These are phyloP conservation scores for Lepus townsendii DNA, from an alignment of 2,797 vertebrate species.

Conservation along the genomic window DNA sequence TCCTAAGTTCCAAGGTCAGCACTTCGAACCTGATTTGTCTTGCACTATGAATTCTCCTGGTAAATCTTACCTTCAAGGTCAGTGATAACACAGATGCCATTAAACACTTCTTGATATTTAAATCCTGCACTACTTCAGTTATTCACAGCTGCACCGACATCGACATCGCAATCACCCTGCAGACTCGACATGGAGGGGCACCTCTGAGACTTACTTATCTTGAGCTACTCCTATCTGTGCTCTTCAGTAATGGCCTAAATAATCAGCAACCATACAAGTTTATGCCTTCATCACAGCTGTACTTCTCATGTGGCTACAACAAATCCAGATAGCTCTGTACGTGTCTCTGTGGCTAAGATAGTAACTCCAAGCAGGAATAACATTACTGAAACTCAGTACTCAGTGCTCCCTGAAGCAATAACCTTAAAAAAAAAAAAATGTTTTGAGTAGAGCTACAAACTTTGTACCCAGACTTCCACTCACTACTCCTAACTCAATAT, in stretches of 20 bases:
- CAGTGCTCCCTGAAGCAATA: background rate
- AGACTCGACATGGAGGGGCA: background rate
- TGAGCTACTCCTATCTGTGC: background rate
- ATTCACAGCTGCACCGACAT: slow-evolving; percentile 52
- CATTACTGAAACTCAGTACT: slow-evolving; percentile 18
- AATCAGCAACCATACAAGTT: background rate
- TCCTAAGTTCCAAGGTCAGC: background rate
- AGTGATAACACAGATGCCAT: background rate
- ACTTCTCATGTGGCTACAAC: slow-evolving; percentile 33
- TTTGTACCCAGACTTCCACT: background rate
- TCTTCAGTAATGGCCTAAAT: background rate
- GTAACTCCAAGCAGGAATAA: slow-evolving; percentile 44
- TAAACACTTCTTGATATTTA: background rate
- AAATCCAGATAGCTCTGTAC: slow-evolving; percentile 36
- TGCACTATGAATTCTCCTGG: background rate
- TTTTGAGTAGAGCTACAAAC: background rate
- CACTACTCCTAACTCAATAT: slow-evolving; percentile 2
- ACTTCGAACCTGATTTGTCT: slow-evolving; percentile 27
- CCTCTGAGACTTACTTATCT: background rate
- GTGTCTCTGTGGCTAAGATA: background rate
- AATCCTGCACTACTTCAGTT: background rate
- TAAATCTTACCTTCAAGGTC: slow-evolving; percentile 37
- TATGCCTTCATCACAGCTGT: background rate
- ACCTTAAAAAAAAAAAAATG: background rate
- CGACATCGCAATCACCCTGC: background rate